Evolutionary conservation across 2,888 invertebrate genomes (phyloP).

Genomic region (Eucera pruinosa): DNA sequence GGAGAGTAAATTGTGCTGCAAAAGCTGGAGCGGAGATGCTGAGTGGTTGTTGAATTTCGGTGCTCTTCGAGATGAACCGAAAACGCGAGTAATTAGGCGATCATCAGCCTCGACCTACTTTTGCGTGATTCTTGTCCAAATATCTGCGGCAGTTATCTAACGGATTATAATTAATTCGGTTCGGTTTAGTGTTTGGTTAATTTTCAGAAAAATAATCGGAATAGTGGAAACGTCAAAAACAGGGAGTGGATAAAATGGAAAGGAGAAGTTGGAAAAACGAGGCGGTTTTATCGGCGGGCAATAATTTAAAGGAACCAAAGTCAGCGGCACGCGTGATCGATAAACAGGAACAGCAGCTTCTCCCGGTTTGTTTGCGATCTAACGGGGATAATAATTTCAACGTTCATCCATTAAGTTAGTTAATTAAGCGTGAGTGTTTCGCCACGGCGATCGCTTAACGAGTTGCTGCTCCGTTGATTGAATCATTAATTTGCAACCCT

Average conservation of each 20-base stretch:
- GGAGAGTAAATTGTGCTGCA: slow-evolving; percentile 20
- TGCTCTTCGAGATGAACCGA: not conserved
- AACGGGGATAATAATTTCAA: slow-evolving; percentile 36
- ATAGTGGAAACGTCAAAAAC: not conserved
- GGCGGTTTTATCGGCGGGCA: slow-evolving; percentile 20
- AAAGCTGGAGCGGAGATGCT: not conserved
- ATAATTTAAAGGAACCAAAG: slow-evolving; percentile 40
- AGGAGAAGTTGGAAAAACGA: slow-evolving; percentile 10
- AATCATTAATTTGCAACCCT: slow-evolving; percentile 30
- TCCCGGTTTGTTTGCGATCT: slow-evolving; percentile 39
- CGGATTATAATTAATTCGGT: not conserved
- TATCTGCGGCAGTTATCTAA: not conserved
- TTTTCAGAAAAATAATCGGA: slow-evolving; percentile 1
- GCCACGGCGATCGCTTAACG: slow-evolving; percentile 37
- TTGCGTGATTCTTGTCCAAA: not conserved
- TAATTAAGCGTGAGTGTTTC: slow-evolving; percentile 49
- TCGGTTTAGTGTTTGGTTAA: not conserved
- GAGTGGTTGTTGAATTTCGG: slow-evolving; percentile 29
- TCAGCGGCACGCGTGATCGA: slow-evolving; percentile 36
- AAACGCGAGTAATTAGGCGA: slow-evolving; percentile 26
- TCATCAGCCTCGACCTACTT: slow-evolving; percentile 29
- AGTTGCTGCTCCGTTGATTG: slow-evolving; percentile 34
- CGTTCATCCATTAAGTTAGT: slow-evolving; percentile 44
- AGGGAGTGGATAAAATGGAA: not conserved
- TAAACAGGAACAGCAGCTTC: slow-evolving; percentile 41